Evolutionary conservation across 2,113 vertebrate genomes (phyloP).

Genomic region (Aramus guarauna): DNA sequence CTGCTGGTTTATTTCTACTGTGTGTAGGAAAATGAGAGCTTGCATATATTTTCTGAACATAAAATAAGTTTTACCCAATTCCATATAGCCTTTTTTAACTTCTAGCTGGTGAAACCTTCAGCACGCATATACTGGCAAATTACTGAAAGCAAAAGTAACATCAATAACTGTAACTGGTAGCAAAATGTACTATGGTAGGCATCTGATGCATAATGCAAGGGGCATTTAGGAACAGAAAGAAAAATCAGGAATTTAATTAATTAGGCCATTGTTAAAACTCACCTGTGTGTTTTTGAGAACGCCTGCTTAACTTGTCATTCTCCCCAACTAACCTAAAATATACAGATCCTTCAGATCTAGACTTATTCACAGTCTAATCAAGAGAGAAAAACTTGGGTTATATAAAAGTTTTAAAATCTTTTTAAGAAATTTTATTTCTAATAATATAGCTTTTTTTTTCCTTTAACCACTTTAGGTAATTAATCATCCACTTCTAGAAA

Average conservation of each 20-base stretch:
- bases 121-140: fast-evolving
- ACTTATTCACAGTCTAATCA: background rate
- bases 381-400: background rate
- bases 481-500: background rate
- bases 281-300: background rate
- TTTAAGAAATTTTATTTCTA: background rate
- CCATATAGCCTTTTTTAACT: background rate
- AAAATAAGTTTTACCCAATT: background rate
- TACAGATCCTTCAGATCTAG: background rate
- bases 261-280: background rate
- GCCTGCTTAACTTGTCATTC: background rate
- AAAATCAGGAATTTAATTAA: background rate
- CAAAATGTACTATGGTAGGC: background rate
- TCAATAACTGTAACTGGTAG: background rate
- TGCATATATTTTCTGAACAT: background rate
- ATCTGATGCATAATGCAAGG: background rate
- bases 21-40: background rate
- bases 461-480: background rate
- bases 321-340: background rate
- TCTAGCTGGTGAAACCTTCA: background rate
- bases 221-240: background rate
- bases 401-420: background rate
- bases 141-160: background rate
- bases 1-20: background rate
- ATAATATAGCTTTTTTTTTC: background rate